These are phyloP conservation scores for Pterocles orientalis DNA, from an alignment of 2,113 vertebrate species.

Conservation along the genomic window DNA sequence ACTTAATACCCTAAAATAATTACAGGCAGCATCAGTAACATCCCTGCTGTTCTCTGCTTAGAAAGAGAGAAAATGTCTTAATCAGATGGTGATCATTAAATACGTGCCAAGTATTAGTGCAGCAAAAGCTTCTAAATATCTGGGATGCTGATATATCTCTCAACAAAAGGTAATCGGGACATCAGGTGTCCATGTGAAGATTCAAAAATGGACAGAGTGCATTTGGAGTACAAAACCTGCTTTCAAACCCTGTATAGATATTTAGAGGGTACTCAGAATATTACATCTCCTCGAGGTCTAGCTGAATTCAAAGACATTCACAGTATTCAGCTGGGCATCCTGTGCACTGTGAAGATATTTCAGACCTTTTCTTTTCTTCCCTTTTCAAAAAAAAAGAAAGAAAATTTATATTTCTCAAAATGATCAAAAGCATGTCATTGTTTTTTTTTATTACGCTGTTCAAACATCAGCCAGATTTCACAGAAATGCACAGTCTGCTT, in stretches of 20 bases:
- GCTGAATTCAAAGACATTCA: background rate
- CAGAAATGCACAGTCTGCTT: background rate
- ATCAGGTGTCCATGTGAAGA: background rate
- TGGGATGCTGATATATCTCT: background rate
- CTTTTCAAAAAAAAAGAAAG: rapidly evolving
- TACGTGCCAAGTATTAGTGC: background rate
- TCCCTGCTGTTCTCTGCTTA: background rate
- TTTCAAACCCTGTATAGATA: background rate
- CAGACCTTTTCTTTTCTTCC: background rate
- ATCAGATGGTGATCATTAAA: background rate
- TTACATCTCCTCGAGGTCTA: background rate
- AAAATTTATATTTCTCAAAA: background rate
- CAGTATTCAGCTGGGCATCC: background rate
- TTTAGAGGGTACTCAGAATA: background rate
- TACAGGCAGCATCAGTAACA: background rate
- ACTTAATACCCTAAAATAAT: background rate
- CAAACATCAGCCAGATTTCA: background rate
- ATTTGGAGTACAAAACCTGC: background rate
- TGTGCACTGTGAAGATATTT: background rate
- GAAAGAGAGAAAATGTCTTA: background rate
- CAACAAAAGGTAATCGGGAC: background rate
- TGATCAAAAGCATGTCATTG: background rate
- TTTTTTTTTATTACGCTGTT: background rate
- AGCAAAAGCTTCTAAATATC: background rate
- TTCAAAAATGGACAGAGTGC: background rate